Conservation (phyloP, 2,888 invertebrate genomes). For the Philereme transversata region DNA sequence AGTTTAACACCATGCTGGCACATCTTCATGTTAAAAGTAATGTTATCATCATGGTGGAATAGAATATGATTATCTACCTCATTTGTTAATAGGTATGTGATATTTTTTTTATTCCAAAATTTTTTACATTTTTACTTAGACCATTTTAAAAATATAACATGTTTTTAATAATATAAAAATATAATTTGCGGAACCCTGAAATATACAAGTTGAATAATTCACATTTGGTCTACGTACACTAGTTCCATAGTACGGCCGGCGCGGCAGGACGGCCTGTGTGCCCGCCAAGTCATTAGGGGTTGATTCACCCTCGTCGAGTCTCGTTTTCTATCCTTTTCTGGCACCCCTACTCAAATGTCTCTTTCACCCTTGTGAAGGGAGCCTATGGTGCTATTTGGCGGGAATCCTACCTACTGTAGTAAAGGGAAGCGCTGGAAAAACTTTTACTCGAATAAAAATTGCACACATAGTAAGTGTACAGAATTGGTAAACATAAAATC, state of each 20-base stretch:
- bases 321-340: constrained; percentile 63
- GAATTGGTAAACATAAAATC: not conserved
- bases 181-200: constrained; percentile 1
- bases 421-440: constrained; percentile 1
- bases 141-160: too few species aligned
- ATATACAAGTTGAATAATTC: constrained; percentile 9
- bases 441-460: constrained; percentile 3
- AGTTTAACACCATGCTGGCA: too few species aligned
- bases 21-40: too few species aligned
- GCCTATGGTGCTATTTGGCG: constrained; percentile 45
- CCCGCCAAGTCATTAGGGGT: constrained; percentile 73
- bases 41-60: too few species aligned
- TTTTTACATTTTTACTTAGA: too few species aligned
- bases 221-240: not conserved
- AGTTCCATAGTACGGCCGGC: constrained; percentile 1
- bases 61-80: too few species aligned
- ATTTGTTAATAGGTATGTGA: too few species aligned
- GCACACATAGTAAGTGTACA: not conserved
- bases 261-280: constrained; percentile 49
- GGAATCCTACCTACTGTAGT: constrained; percentile 35
- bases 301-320: constrained; percentile 75
- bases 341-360: constrained; percentile 66
- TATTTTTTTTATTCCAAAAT: too few species aligned
- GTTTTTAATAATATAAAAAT: too few species aligned
- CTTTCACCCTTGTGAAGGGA: constrained; percentile 51